These are phyloP conservation scores for Cheilosia urbana DNA, from an alignment of 2,888 invertebrate species.

Conservation along the genomic window DNA sequence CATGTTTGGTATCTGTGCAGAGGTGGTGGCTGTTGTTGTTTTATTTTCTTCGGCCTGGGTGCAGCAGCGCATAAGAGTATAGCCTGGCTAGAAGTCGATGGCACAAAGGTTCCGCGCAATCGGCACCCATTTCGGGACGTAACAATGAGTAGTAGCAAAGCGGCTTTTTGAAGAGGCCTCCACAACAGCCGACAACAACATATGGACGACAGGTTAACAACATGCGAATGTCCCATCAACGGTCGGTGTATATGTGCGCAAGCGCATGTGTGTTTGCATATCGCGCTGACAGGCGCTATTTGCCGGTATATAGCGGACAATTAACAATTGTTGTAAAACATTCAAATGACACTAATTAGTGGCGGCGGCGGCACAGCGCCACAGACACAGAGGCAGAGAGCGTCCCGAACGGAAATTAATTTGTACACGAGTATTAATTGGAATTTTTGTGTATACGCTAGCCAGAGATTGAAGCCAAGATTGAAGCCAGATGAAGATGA, in stretches of 20 bases:
- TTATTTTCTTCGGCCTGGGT: constrained; percentile 16
- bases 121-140: constrained; percentile 66
- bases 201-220: constrained; percentile 66
- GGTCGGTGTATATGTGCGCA: not conserved
- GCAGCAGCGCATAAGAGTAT: constrained; percentile 14
- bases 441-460: constrained; percentile 52
- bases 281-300: constrained; percentile 28
- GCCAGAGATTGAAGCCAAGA: constrained; percentile 38
- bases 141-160: constrained; percentile 59
- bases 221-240: constrained; percentile 65
- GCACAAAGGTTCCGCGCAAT: constrained; percentile 73
- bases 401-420: constrained; percentile 67
- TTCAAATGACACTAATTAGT: constrained; percentile 79
- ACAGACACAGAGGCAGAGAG: constrained; percentile 61
- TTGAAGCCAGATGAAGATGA: constrained; percentile 58
- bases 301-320: constrained; percentile 65
- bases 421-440: constrained; percentile 75
- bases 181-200: constrained; percentile 19
- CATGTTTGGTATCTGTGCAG: constrained; percentile 63
- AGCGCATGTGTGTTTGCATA: constrained; percentile 4
- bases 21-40: not conserved
- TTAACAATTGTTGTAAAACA: constrained; percentile 78
- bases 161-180: constrained; percentile 36
- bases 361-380: constrained; percentile 69
- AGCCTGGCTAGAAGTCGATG: not conserved